A percentile compares a stretch with the other conserved stretches of the same genome.
These are phyloP conservation scores for Ctenochaetus hawaiiensis DNA, from an alignment of 2,797 vertebrate species.

Conservation along the genomic window DNA sequence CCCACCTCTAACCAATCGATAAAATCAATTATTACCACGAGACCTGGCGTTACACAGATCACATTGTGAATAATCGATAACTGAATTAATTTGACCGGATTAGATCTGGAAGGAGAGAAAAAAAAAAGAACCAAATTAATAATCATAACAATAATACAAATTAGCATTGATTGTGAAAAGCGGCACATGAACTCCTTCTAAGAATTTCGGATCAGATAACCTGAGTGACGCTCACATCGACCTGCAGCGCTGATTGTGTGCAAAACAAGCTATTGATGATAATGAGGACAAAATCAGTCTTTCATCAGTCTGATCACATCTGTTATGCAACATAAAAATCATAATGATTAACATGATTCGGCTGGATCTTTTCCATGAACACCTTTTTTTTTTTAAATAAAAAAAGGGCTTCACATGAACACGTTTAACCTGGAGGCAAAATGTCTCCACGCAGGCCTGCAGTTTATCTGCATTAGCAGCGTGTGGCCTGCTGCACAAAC, in stretches of 20 bases:
- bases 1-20: constrained; percentile 70
- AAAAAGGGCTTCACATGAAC: neutral
- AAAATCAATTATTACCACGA: constrained; percentile 75
- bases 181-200: constrained; percentile 5
- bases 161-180: constrained; percentile 27
- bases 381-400: neutral
- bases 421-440: constrained; percentile 34
- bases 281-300: neutral
- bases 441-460: constrained; percentile 41
- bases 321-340: constrained; percentile 36
- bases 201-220: neutral
- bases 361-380: neutral
- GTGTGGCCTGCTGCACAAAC: constrained; percentile 47
- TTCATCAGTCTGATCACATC: neutral
- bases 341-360: neutral
- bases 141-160: constrained; percentile 31
- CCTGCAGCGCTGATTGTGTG: constrained; percentile 9
- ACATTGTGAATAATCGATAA: constrained; percentile 74
- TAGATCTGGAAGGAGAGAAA: constrained; percentile 17
- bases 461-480: constrained; percentile 44
- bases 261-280: constrained; percentile 11
- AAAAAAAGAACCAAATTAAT: neutral
- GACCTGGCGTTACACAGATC: constrained; percentile 56
- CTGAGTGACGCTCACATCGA: neutral
- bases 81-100: constrained; percentile 63